Conservation (phyloP, 2,797 vertebrate species). For the Manis pentadactyla region DNA sequence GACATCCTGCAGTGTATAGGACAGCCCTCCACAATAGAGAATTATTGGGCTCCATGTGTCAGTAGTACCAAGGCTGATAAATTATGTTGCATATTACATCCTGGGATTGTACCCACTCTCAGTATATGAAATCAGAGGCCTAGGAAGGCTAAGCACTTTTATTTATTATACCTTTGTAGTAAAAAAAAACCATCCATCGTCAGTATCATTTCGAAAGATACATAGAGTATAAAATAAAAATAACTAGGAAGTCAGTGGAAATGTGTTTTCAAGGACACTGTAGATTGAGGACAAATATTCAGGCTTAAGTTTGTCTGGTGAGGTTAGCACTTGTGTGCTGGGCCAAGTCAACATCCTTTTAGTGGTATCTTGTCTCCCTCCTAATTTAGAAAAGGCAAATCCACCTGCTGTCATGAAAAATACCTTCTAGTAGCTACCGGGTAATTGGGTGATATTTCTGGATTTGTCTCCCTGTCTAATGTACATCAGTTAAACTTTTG, state of each 20-base stretch:
- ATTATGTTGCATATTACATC: accelerated
- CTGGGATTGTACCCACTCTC: not conserved
- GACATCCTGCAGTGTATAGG: not conserved
- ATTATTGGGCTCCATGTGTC: not conserved
- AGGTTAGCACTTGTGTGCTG: not conserved
- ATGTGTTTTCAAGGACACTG: constrained; percentile 22
- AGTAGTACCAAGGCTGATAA: not conserved
- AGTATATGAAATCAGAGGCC: not conserved
- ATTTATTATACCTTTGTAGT: constrained; percentile 24
- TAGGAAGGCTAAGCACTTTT: not conserved
- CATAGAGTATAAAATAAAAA: not conserved
- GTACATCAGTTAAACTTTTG: constrained; percentile 69
- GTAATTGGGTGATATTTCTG: constrained; percentile 75
- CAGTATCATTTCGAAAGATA: not conserved
- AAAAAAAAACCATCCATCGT: not conserved
- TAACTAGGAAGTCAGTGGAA: not conserved
- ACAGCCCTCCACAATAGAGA: not conserved
- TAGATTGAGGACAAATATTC: not conserved
- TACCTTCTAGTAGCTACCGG: constrained; percentile 54
- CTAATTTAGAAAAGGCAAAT: constrained; percentile 70
- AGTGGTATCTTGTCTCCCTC: constrained; percentile 62
- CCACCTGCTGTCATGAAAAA: constrained; percentile 76
- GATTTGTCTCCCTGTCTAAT: constrained; percentile 72
- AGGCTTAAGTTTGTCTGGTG: not conserved
- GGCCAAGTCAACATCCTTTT: constrained; percentile 55